Conservation (phyloP, 92 coral and sea anemone genomes). For the Epizoanthus ramosus region DNA sequence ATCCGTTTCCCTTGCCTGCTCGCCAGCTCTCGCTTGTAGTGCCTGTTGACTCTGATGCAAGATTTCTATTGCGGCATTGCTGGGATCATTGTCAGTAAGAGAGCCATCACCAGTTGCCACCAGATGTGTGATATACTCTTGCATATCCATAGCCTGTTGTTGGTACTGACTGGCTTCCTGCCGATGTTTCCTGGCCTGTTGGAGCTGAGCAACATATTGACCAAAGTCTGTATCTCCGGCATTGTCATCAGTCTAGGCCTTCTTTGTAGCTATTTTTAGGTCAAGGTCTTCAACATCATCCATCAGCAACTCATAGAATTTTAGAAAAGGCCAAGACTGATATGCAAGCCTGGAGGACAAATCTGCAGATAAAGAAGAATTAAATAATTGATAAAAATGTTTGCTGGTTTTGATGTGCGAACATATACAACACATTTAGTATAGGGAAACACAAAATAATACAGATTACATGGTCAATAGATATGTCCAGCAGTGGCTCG, state of each 20-base stretch:
- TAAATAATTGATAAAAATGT: background rate
- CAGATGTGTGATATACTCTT: slow-evolving; percentile 2
- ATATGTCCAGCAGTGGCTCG: slow-evolving; percentile 20
- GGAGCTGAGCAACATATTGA: slow-evolving; percentile 6
- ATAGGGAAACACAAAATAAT: background rate
- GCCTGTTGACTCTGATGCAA: background rate
- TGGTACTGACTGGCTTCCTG: background rate
- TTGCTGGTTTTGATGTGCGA: background rate
- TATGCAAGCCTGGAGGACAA: slow-evolving; percentile 19
- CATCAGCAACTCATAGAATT: background rate
- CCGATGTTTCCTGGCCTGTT: slow-evolving; percentile 23
- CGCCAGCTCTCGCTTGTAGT: background rate
- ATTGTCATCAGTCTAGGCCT: slow-evolving; percentile 29
- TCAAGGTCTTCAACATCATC: slow-evolving; percentile 16
- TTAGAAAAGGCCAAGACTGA: background rate
- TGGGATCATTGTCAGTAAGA: slow-evolving; percentile 1
- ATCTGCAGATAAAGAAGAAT: background rate
- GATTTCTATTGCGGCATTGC: background rate
- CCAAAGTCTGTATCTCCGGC: slow-evolving; percentile 31
- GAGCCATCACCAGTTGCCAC: slow-evolving; percentile 10
- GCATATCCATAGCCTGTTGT: background rate
- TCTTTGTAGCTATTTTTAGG: slow-evolving; percentile 27
- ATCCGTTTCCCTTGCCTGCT: slow-evolving; percentile 11
- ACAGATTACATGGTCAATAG: slow-evolving; percentile 11
- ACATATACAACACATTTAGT: background rate